phyloP scores from a whole-genome alignment of 2,113 vertebrate species.

The Oncorhynchus keta region DNA sequence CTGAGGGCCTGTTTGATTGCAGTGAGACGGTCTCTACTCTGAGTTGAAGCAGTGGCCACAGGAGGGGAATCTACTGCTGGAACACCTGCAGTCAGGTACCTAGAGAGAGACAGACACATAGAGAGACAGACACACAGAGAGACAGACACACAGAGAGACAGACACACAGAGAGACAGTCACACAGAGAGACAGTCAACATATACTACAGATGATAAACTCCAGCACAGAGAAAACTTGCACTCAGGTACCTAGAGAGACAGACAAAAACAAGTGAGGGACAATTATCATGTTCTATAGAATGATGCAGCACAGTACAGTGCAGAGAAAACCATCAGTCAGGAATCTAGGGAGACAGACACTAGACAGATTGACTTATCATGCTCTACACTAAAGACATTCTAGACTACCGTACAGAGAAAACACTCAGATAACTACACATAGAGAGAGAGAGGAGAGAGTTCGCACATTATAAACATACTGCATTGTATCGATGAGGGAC shows the following conservation, averaged over 20 bases:
- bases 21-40: conserved; percentile 81
- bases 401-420: no score
- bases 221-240: background rate
- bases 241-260: background rate
- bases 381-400: no score
- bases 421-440: no score
- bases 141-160: background rate
- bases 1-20: conserved; percentile 83
- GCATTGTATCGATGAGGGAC: no score
- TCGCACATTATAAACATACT: no score
- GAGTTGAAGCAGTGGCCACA: conserved; percentile 63
- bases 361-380: no score
- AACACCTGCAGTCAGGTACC: conserved; percentile 68
- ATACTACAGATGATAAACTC: background rate
- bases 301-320: no score
- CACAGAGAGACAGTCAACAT: background rate
- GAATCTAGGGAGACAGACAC: no score
- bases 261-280: no score
- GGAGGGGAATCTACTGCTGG: conserved; percentile 61
- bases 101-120: background rate
- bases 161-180: background rate
- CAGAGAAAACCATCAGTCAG: no score
- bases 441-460: no score
- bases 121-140: background rate
- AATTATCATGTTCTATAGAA: no score